Evolutionary conservation across 1,140 invertebrate species (phyloP), one percentile per base, ranked within the genome.

Genomic region (Mesaphorura yosii): DNA sequence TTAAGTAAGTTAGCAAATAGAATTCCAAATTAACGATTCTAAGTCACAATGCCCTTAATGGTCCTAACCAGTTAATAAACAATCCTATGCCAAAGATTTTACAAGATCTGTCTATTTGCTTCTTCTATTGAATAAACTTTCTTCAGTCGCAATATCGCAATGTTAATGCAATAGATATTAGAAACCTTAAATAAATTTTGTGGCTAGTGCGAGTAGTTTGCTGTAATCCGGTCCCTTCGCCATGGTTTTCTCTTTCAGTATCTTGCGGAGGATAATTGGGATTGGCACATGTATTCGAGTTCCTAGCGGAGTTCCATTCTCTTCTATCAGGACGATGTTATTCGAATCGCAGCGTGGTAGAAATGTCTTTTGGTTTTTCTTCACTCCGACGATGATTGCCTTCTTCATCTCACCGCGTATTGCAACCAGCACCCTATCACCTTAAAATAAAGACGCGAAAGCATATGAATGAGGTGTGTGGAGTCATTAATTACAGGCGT

Each of bases 391-490:
- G 42, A 98, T 74, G 55, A 93, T 87, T 2, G 83, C 95, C 70
- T 92, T 92, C 66, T 91, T 93, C 76, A 93, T 98, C 67, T 97
- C 83, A 25, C 94, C 94, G 70, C 87, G 89, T 59, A 98, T 88
- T 3, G 95, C 90, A n/a, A 98, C 81, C 60, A 98, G 66, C 10
- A 99, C 83, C 76, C 78, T 83, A 66, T 92, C 88, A 29, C 89
- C 89, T 74, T 75, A 57, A 55, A 71, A 44, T 2, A 39, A 55
- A 29, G 38, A 40, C 7, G 19, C 37, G 34, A 12, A 6, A 14
- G 4, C 48, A 47, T 47, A 10, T 12, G 10, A 15, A 12, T 25
- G 5, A 25, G 14, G 45, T 26, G 7, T 20, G 7, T 47, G 23
- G 12, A 28, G 34, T 47, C 20, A 49, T 49, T 22, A 49, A 34